Conservation (phyloP, 2,888 invertebrate genomes). For the Scotopteryx bipunctaria region DNA sequence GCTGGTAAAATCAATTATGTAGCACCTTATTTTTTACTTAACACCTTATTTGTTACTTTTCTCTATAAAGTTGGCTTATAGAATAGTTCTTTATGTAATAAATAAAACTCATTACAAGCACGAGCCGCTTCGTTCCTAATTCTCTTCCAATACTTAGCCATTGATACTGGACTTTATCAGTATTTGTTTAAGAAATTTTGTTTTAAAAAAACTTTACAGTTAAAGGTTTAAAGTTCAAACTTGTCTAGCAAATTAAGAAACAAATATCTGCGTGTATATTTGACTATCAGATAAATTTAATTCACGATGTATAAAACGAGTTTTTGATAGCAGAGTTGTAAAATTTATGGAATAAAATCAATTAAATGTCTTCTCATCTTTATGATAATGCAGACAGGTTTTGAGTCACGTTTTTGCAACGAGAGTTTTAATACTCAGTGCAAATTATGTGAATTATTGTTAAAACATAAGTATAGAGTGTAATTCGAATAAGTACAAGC, state of each 20-base stretch:
- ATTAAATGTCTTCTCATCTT: constrained; percentile 19
- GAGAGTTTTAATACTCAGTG: background rate
- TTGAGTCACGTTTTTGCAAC: constrained; percentile 20
- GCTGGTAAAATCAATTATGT: constrained; percentile 12
- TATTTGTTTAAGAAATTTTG: background rate
- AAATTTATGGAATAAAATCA: constrained; percentile 8
- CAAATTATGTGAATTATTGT: too few species aligned
- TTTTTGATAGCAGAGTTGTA: background rate
- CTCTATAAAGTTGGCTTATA: background rate
- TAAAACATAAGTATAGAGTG: too few species aligned
- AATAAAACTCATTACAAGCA: background rate
- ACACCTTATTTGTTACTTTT: background rate
- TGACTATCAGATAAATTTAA: background rate
- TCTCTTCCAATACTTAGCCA: background rate
- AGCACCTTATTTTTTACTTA: constrained; percentile 3
- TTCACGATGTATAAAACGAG: constrained; percentile 6
- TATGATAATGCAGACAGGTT: constrained; percentile 37
- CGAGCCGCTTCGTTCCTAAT: background rate
- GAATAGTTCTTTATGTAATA: background rate
- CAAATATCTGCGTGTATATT: background rate
- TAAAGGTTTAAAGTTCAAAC: background rate
- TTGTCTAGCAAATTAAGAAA: background rate
- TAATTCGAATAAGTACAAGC: too few species aligned
- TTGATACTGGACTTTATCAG: background rate
- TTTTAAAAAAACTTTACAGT: background rate